phyloP scores from a whole-genome alignment of 2,888 invertebrate species.

The Cyclophora punctaria region DNA sequence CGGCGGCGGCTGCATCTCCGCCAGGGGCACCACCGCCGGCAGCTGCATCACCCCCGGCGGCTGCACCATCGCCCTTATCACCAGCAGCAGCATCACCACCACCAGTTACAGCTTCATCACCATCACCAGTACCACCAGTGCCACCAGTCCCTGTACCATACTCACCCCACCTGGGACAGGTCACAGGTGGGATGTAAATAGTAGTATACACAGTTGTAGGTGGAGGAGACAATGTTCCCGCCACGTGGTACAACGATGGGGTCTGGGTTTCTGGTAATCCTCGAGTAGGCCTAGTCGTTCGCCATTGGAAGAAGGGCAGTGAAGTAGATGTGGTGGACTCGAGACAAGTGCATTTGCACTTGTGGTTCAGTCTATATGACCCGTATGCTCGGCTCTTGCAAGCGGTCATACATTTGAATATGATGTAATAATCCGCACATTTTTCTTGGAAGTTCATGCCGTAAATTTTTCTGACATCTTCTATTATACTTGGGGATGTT shows the following conservation, averaged over 20 bases:
- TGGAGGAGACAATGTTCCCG: conserved; percentile 41
- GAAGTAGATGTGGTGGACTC: conserved; percentile 41
- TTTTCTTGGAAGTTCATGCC: conserved; percentile 38
- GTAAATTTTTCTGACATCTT: conserved; percentile 41
- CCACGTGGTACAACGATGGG: conserved; percentile 39
- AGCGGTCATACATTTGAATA: conserved; percentile 49
- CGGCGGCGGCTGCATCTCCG: neutral
- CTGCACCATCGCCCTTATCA: neutral
- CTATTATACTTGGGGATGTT: conserved; percentile 7
- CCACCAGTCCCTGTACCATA: neutral
- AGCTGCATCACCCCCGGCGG: neutral
- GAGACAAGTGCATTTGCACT: conserved; percentile 52
- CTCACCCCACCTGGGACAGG: neutral
- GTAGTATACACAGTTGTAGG: neutral
- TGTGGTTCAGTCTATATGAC: conserved; percentile 37
- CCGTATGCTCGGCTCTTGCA: conserved; percentile 53
- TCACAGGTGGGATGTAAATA: neutral
- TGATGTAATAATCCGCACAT: conserved; percentile 39
- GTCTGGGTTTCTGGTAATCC: conserved; percentile 35
- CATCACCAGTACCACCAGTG: neutral
- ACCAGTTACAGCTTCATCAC: neutral
- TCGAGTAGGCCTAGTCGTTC: conserved; percentile 46
- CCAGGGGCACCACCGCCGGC: neutral
- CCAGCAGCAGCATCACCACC: neutral
- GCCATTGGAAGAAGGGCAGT: conserved; percentile 49